Percentiles rank a stretch among this genome's conserved stretches.
These are phyloP conservation scores for Drosophila pectinifera DNA, from an alignment of 1,140 invertebrate species.

Conservation along the genomic window DNA sequence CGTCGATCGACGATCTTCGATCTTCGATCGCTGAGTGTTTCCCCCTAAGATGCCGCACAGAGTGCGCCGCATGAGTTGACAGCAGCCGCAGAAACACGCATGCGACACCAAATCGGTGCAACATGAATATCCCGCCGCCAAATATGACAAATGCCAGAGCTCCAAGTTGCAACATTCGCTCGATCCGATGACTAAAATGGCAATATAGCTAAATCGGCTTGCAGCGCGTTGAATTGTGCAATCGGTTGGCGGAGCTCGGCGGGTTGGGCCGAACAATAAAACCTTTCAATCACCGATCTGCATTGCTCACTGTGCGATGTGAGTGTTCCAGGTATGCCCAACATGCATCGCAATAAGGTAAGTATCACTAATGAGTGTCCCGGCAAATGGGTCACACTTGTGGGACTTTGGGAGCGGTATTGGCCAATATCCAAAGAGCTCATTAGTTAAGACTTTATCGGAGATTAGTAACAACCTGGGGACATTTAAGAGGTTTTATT, in stretches of 20 bases:
- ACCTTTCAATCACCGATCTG: constrained; percentile 33
- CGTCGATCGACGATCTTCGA: neutral
- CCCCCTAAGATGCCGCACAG: constrained; percentile 60
- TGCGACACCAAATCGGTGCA: constrained; percentile 64
- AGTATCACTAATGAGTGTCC: constrained; percentile 31
- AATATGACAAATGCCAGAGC: constrained; percentile 79
- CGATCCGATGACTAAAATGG: constrained; percentile 68
- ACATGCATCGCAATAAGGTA: constrained; percentile 12
- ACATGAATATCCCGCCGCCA: constrained; percentile 72
- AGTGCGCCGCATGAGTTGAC: constrained; percentile 58
- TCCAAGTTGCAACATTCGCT: constrained; percentile 66
- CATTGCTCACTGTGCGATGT: constrained; percentile 44
- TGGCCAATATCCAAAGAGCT: constrained; percentile 5
- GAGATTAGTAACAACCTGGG: neutral
- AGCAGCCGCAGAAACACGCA: constrained; percentile 51
- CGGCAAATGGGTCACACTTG: constrained; percentile 55
- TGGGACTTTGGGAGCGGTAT: constrained; percentile 32
- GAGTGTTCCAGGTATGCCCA: constrained; percentile 30
- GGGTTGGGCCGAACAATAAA: constrained; percentile 43
- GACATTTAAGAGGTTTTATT: neutral
- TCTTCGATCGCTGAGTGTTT: constrained; percentile 27
- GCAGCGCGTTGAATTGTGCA: constrained; percentile 59
- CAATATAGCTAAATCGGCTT: constrained; percentile 52
- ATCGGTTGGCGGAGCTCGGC: constrained; percentile 39
- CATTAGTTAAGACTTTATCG: neutral